These are phyloP conservation scores for Fukomys damarensis DNA, from an alignment of 2,113 vertebrate species.

Conservation along the genomic window DNA sequence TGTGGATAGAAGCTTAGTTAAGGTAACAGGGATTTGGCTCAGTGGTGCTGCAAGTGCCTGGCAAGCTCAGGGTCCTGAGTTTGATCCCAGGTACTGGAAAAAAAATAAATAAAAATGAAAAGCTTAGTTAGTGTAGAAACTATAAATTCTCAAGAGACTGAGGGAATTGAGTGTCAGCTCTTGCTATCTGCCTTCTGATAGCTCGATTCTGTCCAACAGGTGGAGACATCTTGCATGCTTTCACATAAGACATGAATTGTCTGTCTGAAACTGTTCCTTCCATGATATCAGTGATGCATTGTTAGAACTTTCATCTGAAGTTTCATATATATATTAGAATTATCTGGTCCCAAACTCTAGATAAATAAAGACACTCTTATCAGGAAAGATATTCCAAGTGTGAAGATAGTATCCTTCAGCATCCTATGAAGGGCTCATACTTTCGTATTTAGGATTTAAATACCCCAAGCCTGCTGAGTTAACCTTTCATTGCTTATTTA, in stretches of 20 bases:
- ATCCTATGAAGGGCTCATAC: neutral
- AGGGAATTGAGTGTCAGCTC: neutral
- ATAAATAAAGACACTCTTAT: neutral
- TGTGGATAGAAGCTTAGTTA: neutral
- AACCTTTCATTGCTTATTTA: neutral
- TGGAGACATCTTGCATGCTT: neutral
- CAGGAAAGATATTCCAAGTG: neutral
- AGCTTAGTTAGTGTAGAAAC: neutral
- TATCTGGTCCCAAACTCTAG: neutral
- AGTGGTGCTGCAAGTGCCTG: too few relatives aligned
- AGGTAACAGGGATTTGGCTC: too few relatives aligned
- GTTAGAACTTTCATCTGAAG: neutral
- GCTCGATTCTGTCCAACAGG: neutral
- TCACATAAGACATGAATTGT: neutral
- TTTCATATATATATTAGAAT: neutral
- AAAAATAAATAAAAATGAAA: too few relatives aligned
- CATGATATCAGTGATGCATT: neutral
- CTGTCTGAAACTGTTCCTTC: neutral
- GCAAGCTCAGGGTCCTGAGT: too few relatives aligned
- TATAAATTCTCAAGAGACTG: neutral
- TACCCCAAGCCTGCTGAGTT: neutral
- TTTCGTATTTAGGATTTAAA: neutral
- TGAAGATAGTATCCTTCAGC: neutral
- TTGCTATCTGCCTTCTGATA: neutral
- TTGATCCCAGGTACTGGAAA: too few relatives aligned